Percentiles rank a stretch among this genome's conserved stretches.
Evolutionary conservation across 2,113 vertebrate species (phyloP).

Genomic region (Numida meleagris): DNA sequence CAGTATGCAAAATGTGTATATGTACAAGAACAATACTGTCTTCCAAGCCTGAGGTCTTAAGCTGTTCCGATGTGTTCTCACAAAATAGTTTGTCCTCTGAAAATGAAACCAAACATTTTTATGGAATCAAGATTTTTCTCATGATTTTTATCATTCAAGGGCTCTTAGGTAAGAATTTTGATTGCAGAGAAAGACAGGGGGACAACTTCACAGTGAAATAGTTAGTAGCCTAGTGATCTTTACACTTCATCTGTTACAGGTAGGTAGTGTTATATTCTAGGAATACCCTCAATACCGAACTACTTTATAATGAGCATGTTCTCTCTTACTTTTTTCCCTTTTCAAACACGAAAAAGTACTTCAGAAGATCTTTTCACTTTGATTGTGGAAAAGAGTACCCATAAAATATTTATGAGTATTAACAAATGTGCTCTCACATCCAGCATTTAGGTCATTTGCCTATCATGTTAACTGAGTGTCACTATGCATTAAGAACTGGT

Average conservation of each 20-base stretch:
- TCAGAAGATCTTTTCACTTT: not conserved
- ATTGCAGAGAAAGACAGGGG: not conserved
- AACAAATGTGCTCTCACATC: not conserved
- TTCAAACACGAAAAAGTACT: not conserved
- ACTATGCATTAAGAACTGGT: slow-evolving; percentile 2
- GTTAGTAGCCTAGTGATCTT: not conserved
- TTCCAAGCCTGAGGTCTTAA: not conserved
- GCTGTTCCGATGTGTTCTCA: not conserved
- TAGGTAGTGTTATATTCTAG: not conserved
- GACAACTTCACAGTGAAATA: not conserved
- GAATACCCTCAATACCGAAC: not conserved
- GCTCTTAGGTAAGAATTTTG: not conserved
- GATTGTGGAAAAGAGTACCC: not conserved
- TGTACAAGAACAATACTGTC: not conserved
- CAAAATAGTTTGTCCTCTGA: not conserved
- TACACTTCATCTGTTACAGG: not conserved
- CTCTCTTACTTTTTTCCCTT: not conserved
- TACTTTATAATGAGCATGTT: not conserved
- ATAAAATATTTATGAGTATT: slow-evolving; percentile 30
- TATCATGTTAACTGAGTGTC: slow-evolving; percentile 25
- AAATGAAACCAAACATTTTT: not conserved
- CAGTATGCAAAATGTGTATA: not conserved
- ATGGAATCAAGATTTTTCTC: not conserved
- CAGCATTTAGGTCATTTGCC: slow-evolving; percentile 56
- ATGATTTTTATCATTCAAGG: not conserved